phyloP scores from a whole-genome alignment of 2,113 vertebrate species.

The Brevimyrus niger region DNA sequence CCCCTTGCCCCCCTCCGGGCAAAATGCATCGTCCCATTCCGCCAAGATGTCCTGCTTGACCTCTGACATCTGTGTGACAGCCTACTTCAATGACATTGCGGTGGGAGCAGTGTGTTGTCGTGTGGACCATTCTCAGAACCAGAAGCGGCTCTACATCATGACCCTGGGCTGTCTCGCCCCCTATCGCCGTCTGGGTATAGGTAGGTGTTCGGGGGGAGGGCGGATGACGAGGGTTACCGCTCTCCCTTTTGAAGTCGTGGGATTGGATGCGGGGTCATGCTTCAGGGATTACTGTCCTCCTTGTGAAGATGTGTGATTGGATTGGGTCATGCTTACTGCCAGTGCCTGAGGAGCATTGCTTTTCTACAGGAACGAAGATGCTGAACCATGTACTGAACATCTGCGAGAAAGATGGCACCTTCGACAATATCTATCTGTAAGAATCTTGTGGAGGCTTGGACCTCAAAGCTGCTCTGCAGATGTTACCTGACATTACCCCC shows the following conservation, averaged over 20 bases:
- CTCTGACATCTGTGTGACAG: slow-evolving; percentile 48
- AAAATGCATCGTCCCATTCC: background rate
- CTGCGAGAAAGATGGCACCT: slow-evolving; percentile 99
- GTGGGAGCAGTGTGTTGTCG: slow-evolving; percentile 98
- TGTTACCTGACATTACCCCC: background rate
- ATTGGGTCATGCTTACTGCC: background rate
- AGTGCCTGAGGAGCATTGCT: background rate
- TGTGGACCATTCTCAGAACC: slow-evolving; percentile 98
- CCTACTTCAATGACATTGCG: slow-evolving; percentile 99
- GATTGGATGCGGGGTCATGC: background rate
- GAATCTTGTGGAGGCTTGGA: slow-evolving; percentile 31
- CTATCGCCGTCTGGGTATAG: slow-evolving; percentile 97
- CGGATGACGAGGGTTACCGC: background rate
- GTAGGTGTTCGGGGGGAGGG: slow-evolving; percentile 52
- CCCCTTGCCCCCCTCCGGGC: background rate
- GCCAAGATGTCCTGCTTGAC: background rate
- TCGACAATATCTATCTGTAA: slow-evolving; percentile 99
- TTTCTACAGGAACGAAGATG: slow-evolving; percentile 90
- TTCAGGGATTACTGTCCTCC: background rate
- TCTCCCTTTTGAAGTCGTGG: background rate
- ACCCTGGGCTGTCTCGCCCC: slow-evolving; percentile 96
- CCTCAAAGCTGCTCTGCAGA: background rate
- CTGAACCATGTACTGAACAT: slow-evolving; percentile 99
- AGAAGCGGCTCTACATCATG: slow-evolving; percentile 99
- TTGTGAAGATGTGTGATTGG: background rate